phyloP scores from a whole-genome alignment of 2,888 invertebrate species.

The Nasonia oneida region DNA sequence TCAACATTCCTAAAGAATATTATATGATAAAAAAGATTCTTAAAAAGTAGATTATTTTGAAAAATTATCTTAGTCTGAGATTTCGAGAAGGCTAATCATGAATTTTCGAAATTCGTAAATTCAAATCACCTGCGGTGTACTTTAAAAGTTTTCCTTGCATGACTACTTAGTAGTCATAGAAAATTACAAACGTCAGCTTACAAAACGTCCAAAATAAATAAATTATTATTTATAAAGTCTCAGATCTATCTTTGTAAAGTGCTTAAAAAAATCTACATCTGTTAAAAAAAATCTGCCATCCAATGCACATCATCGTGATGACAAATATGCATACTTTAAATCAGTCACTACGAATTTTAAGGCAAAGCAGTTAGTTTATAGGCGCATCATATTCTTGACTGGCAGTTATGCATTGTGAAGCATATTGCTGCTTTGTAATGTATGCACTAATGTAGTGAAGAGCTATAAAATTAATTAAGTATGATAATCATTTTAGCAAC shows the following conservation, averaged over 20 bases:
- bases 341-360: slow-evolving; percentile 47
- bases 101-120: slow-evolving; percentile 41
- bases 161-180: slow-evolving; percentile 55
- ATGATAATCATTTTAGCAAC: slow-evolving; percentile 50
- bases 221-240: slow-evolving; percentile 34
- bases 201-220: slow-evolving; percentile 40
- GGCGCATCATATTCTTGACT: slow-evolving; percentile 40
- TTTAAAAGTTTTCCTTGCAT: slow-evolving; percentile 33
- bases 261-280: slow-evolving; percentile 48
- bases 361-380: slow-evolving; percentile 50
- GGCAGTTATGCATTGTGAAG: slow-evolving; percentile 47
- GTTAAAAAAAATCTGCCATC: slow-evolving; percentile 31
- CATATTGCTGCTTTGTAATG: slow-evolving; percentile 38
- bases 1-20: slow-evolving; percentile 53
- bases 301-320: slow-evolving; percentile 41
- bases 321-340: slow-evolving; percentile 51
- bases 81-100: slow-evolving; percentile 38
- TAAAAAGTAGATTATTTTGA: slow-evolving; percentile 44
- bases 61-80: slow-evolving; percentile 50
- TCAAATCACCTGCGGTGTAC: slow-evolving; percentile 16
- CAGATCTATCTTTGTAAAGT: slow-evolving; percentile 53
- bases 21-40: slow-evolving; percentile 44
- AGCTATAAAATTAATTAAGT: slow-evolving; percentile 58
- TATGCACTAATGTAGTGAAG: slow-evolving; percentile 26
- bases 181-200: slow-evolving; percentile 45